Base-by-base conservation (phyloP, 2,888 invertebrate genomes). In the Megaustenia siamemsis region DNA sequence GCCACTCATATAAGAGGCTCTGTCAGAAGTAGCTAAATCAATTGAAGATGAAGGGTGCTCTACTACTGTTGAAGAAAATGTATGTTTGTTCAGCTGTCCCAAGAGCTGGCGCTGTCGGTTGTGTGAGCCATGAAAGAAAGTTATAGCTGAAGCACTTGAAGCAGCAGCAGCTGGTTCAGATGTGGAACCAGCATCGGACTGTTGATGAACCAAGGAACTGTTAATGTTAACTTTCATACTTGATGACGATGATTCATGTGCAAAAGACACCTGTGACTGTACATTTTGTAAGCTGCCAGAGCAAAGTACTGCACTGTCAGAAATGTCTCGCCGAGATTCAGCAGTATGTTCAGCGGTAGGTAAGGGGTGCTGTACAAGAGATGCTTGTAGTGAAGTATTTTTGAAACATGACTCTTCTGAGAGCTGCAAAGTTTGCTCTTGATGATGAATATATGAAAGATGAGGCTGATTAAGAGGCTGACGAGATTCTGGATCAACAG, bases 371-470 rank as follows among this genome's bases (percentile, higher is more conserved):
- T n/a, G 8, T 21, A 60, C 35, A 76, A 49, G 43, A 28, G 43
- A n/a, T 6, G 24, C 28, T 28, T 43, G 45, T 15, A 43, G 45
- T 12, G 15, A 24, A 56, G 60, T 28, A 43, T 38, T 2, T 8
- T 53, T 6, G 18, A 8, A n/a, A 21, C 49, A 35, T 49, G n/a
- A 32, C 2, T 76, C 53, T 6, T 56, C 76, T 76, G 56, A 24
- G 56, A 35, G 21, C 21, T 32, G 32, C 38, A 18, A 32, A 32
- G 21, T 4, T 76, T 76, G 32, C 35, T 38, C 21, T 10, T 77
- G 77, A 28, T 12, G 38, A 18, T 85, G 80, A n/a, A 18, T n/a
- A 56, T 73, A 56, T 21, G 78, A 49, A 32, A 43, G 75, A 40
- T 32, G n/a, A 15, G 8, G 60, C 2, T 38, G 56, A 21, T 8